phyloP scores from a whole-genome alignment of 2,797 vertebrate genomes.

The Smutsia gigantea region DNA sequence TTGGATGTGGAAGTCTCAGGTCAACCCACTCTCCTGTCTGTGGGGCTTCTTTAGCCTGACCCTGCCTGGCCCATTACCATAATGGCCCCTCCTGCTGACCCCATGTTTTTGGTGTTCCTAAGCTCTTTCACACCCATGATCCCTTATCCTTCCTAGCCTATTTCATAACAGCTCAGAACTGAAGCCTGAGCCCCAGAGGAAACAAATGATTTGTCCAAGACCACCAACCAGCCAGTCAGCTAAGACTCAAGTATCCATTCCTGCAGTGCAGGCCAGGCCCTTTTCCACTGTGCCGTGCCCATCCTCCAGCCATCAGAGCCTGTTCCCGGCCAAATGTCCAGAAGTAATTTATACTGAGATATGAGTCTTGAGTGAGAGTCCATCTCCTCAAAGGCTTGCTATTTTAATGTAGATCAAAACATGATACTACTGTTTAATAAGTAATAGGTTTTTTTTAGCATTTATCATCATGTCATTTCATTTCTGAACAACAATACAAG shows the following conservation, averaged over 20 bases:
- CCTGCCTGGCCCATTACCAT: not conserved
- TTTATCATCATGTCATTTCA: not conserved
- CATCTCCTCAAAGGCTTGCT: not conserved
- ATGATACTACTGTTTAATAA: not conserved
- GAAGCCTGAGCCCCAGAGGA: not conserved
- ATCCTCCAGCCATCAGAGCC: not conserved
- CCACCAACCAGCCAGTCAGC: not conserved
- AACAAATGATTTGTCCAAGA: not conserved
- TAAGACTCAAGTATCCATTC: not conserved
- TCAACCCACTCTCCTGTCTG: not conserved
- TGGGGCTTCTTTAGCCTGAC: not conserved
- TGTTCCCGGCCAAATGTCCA: not conserved
- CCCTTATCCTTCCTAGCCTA: not conserved
- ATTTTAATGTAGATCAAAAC: conserved; percentile 51
- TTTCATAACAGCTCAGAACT: not conserved
- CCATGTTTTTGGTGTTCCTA: not conserved
- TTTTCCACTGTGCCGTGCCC: not conserved
- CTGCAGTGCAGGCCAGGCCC: not conserved
- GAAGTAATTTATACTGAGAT: not conserved
- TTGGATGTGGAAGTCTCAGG: not conserved
- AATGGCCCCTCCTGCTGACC: not conserved
- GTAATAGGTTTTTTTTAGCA: not conserved
- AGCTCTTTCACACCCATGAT: not conserved
- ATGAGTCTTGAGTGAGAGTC: not conserved
- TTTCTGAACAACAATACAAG: conserved; percentile 29